Base-by-base conservation (phyloP, 2,888 invertebrate genomes). In the Ctenicera cuprea region DNA sequence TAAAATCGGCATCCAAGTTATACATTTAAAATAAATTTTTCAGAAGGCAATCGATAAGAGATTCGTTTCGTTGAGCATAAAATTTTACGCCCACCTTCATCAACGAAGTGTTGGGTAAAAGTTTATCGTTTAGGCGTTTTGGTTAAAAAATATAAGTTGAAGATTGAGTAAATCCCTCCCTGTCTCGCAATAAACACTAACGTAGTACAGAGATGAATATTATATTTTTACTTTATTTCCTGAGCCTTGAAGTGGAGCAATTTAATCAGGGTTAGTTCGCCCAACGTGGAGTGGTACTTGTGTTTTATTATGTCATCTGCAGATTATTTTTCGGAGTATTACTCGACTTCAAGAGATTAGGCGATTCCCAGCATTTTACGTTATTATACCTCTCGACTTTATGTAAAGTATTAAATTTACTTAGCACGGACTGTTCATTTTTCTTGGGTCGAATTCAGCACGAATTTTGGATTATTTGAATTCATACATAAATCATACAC, bases 191-290 rank as follows among this genome's bases (percentile, higher is more conserved):
- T 73, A 73, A 73, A 73, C 68, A 68, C 67, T 62, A 67, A 73
- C 68, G 73, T 68, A 73, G 50, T 63, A 63, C 68, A 68, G 67
- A 76, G 79, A 78, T 77, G 78, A 78, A 79, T 77, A 79, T 79
- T 79, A 78, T 78, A 79, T 78, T 79, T 78, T 79, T 79, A 73
- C 68, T 67, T 73, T 73, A 73, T 73, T 73, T 68, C 67, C 67
- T 54, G 48, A 38, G 68, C 66, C 68, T 38, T 68, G 74, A 74
- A 78, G 77, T 76, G 72, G 67, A 75, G 78, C 79, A 79, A 78
- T 79, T 79, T 79, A 79, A 79, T 79, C 79, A 78, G 75, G 73
- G 74, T 75, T 71, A 76, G 71, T 74, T 71, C 71, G 67, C 71
- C 69, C 67, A 71, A 48, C 73, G 64, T 74, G 68, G 68, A 73